Evolutionary conservation across 2,113 vertebrate species (phyloP), one percentile per base, ranked within the genome.

Genomic region (Reinhardtius hippoglossoides): DNA sequence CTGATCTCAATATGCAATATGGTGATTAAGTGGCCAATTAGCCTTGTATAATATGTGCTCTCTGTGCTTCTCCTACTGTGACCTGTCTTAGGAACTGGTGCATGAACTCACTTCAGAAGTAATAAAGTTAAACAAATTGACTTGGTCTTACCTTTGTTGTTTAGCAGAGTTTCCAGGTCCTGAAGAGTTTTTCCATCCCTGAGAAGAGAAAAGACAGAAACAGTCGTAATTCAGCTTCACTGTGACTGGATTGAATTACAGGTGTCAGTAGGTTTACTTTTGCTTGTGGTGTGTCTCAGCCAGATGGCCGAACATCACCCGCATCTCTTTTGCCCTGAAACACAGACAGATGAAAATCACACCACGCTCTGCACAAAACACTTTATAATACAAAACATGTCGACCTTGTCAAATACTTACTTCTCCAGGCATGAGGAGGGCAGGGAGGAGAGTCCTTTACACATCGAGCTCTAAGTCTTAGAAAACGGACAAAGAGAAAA

Each of bases 311-410:
- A 93, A 74, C 85, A 88, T 94, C 63, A 94, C 85, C 59, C 91
- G 78, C 91, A 94, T 93, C 76, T 48, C 92, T n/a, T 94, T 94
- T 40, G 93, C 93, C 90, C 94, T 94, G 77, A 85, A 90, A 90
- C 58, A 84, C 35, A 66, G 3, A 48, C 20, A 18, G 18, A n/a
- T 0, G 0, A 20, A 76, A 67, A 50, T 60, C 12, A 74, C 20
- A 58, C 40, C 40, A 42, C 1, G 12, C 40, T 10, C 40, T 42
- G 40, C 40, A 42, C 18, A 9, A 50, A 50, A 50, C 46, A 18
- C 46, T 50, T 20, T 16, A 16, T 18, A 50, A 10, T 14, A 24
- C n/a, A 40, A 60, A 44, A 60, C 31, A 42, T 6, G 2, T 18
- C 7, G 0, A 46, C 1, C 31, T 4, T 18, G 27, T 2, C 13